Base-by-base conservation (phyloP, 1,140 invertebrate species). In the Ceratina australensis region DNA sequence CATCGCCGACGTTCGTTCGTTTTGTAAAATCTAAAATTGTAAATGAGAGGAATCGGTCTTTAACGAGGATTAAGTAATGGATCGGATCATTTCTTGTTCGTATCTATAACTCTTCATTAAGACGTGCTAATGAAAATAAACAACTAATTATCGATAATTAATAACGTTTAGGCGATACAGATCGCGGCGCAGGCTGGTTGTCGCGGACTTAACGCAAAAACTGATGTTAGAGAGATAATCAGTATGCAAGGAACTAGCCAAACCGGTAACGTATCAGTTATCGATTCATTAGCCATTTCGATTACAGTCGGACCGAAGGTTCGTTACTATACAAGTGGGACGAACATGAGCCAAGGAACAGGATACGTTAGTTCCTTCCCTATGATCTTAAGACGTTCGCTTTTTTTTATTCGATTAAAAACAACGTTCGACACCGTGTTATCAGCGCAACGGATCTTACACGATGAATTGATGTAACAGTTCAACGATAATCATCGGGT, bases 221-320 rank as follows among this genome's bases (percentile, higher is more conserved):
- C 16, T 13, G 5, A 49, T 13, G 28, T 65, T 75, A 69, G 54
- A 75, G 24, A 1, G 8, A 26, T 4, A 49, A 57, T 49, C 7
- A 24, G 26, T 54, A 3, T 49, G 20, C 22, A 20, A 24, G 20
- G 42, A 81, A 61, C 52, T 18, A 15, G 49, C 16, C 33, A 54
- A 65, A 72, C 79, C 61, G 52, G 57, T 24, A 81, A 64, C 26
- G n/a, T 56, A 33, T 47, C 69, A 66, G 49, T 80, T 77, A 77
- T 57, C 72, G 72, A 77, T 80, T 77, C 72, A 81, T 82, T 77
- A 80, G 24, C 59, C 20, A 42, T 52, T 61, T 57, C 80, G 42
- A 16, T 47, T 26, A n/a, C 15, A 20, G 42, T n/a, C 7, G 15
- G 71, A 26, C 63, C 47, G 49, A 64, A 16, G 66, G 1, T 8